These are phyloP conservation scores for Drosophila sp. DNA, from an alignment of 1,140 invertebrate genomes.

Conservation along the genomic window DNA sequence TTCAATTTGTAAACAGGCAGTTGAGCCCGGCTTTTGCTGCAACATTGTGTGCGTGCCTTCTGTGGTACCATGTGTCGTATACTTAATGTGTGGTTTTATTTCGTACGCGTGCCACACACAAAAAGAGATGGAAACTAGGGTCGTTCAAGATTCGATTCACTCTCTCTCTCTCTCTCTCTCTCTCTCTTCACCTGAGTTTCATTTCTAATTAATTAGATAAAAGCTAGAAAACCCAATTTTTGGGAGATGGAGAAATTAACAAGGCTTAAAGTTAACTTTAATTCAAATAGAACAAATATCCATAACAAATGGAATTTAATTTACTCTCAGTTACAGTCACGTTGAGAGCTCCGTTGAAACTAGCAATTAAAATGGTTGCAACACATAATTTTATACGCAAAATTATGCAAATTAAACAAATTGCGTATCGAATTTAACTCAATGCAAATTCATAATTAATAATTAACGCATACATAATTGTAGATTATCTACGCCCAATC, in stretches of 20 bases:
- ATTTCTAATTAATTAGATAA: background rate
- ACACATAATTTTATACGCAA: conserved; percentile 60
- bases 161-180: no score
- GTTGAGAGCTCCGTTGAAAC: conserved; percentile 40
- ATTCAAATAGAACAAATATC: background rate
- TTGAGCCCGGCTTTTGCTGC: conserved; percentile 20
- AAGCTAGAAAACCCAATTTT: background rate
- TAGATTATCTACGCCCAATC: background rate
- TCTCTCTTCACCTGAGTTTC: background rate
- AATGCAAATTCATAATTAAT: conserved; percentile 57
- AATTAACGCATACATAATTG: conserved; percentile 41
- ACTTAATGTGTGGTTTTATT: conserved; percentile 73
- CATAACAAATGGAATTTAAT: background rate
- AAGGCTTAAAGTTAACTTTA: background rate
- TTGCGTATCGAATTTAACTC: conserved; percentile 36
- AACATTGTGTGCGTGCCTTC: conserved; percentile 57
- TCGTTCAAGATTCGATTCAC: background rate
- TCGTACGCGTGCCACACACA: conserved; percentile 57
- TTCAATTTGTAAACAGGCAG: conserved; percentile 55
- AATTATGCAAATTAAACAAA: conserved; percentile 61
- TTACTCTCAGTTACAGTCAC: background rate
- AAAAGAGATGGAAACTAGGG: background rate
- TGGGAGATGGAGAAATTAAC: no score
- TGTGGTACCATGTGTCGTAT: conserved; percentile 73
- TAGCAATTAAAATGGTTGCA: conserved; percentile 39